phyloP scores from a whole-genome alignment of 2,797 vertebrate genomes.

The Gambelia wislizenii region DNA sequence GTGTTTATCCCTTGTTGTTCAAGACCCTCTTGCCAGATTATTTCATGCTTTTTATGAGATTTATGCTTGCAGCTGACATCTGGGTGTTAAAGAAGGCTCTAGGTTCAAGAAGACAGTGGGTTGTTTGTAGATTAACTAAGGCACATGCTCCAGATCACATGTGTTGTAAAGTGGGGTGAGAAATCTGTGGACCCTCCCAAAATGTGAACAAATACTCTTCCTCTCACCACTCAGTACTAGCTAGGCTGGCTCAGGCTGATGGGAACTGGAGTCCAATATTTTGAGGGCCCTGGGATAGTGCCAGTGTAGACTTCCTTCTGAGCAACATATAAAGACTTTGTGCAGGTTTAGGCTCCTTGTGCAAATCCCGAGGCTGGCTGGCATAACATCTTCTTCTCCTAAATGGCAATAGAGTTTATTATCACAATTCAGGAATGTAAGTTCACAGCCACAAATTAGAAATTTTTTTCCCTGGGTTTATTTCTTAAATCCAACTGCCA shows the following conservation, averaged over 20 bases:
- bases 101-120: neutral
- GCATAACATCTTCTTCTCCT: neutral
- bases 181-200: neutral
- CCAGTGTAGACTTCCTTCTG: neutral
- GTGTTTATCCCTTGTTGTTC: neutral
- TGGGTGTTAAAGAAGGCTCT: neutral
- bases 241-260: neutral
- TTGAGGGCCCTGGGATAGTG: neutral
- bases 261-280: neutral
- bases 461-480: neutral
- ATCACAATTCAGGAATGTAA: neutral
- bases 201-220: neutral
- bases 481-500: too few relatives aligned
- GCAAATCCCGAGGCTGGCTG: neutral
- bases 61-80: neutral
- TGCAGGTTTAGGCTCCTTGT: neutral
- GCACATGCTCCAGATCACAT: neutral
- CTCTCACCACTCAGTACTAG: neutral
- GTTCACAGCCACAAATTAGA: neutral
- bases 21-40: neutral
- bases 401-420: neutral
- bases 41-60: slow-evolving; percentile 4
- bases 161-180: neutral
- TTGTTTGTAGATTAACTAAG: neutral
- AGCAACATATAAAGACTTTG: neutral